Evolutionary conservation across 2,888 invertebrate genomes (phyloP).

Genomic region (Drosophila seclusa): DNA sequence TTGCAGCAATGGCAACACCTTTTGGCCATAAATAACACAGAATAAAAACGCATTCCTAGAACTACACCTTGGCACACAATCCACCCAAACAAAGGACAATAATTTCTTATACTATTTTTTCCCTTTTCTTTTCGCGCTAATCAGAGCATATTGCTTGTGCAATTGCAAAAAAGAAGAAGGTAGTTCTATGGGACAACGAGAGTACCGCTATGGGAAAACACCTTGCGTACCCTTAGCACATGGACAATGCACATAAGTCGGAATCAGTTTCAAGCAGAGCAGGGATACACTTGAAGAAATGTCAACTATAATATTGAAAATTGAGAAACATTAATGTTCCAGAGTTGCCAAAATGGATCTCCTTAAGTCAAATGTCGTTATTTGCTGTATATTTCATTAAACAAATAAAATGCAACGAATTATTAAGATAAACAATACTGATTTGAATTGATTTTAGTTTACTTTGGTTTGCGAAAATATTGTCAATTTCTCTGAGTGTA

Average conservation of each 20-base stretch:
- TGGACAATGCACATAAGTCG: conserved; percentile 8
- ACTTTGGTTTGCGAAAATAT: neutral
- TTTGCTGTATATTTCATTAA: no score
- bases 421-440: neutral
- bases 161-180: conserved; percentile 59
- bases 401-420: no score
- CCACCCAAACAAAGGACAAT: conserved; percentile 49
- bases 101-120: conserved; percentile 25
- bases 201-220: conserved; percentile 52
- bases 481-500: conserved; percentile 33
- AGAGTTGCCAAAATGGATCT: neutral
- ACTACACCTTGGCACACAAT: conserved; percentile 43
- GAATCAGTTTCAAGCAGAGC: conserved; percentile 2
- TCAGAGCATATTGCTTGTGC: conserved; percentile 71
- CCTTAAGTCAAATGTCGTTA: neutral
- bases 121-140: conserved; percentile 42
- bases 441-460: neutral
- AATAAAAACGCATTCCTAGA: conserved; percentile 54
- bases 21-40: conserved; percentile 61
- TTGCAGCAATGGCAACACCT: conserved; percentile 61
- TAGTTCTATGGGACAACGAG: conserved; percentile 15
- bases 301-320: neutral
- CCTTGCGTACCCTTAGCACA: conserved; percentile 55
- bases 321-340: neutral
- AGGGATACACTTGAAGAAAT: conserved; percentile 36